A percentile compares a stretch with the other conserved stretches of the same genome.
Conservation (phyloP, 2,797 vertebrate genomes). For the Delichon dasypus region DNA sequence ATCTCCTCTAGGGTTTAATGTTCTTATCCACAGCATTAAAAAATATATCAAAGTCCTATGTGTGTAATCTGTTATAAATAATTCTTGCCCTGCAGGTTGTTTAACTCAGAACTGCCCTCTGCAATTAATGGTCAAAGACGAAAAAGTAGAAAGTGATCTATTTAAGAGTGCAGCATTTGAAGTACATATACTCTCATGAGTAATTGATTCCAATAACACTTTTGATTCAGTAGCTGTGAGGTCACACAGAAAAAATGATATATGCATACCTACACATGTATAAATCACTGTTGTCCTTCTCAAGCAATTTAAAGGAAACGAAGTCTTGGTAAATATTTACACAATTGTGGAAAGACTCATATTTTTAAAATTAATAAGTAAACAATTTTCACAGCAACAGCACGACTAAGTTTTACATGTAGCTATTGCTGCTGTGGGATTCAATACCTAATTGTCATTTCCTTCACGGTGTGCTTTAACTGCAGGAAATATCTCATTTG, state of each 20-base stretch:
- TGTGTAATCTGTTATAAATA: slow-evolving; percentile 25
- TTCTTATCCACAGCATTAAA: not conserved
- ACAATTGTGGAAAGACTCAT: not conserved
- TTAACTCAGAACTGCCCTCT: slow-evolving; percentile 18
- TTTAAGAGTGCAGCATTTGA: not conserved
- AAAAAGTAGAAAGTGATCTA: not conserved
- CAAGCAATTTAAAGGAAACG: not conserved
- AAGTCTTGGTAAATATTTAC: not conserved
- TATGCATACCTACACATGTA: not conserved
- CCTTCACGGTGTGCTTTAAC: not conserved
- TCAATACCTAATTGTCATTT: not conserved
- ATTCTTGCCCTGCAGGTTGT: slow-evolving; percentile 17
- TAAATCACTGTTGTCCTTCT: not conserved
- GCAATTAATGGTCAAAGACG: slow-evolving; percentile 20
- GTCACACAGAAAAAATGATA: not conserved
- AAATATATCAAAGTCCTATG: slow-evolving; percentile 15
- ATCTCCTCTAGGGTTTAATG: not conserved
- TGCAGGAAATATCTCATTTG: not conserved
- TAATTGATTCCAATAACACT: not conserved
- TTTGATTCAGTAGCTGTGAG: not conserved
- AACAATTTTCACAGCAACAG: not conserved
- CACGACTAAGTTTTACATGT: not conserved
- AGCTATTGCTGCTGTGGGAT: not conserved
- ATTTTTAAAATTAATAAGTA: slow-evolving; percentile 2
- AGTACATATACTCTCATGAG: not conserved